phyloP scores from a whole-genome alignment of 2,797 vertebrate species.

The Pangasius mekongensis region DNA sequence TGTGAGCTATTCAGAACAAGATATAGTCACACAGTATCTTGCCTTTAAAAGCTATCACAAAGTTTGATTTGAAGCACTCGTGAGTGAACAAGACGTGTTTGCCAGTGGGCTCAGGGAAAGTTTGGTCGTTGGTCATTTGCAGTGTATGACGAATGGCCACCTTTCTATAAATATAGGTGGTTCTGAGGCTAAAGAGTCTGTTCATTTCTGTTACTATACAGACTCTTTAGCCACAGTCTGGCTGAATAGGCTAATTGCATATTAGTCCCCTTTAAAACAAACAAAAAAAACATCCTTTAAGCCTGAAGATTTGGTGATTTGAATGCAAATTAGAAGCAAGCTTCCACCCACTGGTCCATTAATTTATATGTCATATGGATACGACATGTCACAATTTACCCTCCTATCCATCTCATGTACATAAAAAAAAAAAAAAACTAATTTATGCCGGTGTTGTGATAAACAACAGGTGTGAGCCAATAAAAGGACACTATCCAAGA shows the following conservation, averaged over 20 bases:
- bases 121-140: neutral
- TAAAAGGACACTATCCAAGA: neutral
- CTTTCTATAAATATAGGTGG: neutral
- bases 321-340: neutral
- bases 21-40: neutral
- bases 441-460: constrained; percentile 7
- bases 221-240: neutral
- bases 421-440: neutral
- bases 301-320: neutral
- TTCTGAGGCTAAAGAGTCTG: neutral
- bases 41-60: neutral
- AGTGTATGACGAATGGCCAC: neutral
- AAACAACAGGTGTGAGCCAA: constrained; percentile 6
- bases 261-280: neutral
- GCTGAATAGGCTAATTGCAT: neutral
- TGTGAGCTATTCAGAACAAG: neutral
- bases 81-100: constrained; percentile 10
- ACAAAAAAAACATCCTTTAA: neutral
- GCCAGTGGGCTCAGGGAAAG: neutral
- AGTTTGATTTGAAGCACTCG: neutral
- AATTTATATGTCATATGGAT: neutral
- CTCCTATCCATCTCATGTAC: neutral
- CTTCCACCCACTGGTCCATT: neutral
- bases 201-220: neutral
- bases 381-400: neutral